Conservation (phyloP, 37 sponge, comb jelly and placozoan species). For the Oscarella lobularis region DNA sequence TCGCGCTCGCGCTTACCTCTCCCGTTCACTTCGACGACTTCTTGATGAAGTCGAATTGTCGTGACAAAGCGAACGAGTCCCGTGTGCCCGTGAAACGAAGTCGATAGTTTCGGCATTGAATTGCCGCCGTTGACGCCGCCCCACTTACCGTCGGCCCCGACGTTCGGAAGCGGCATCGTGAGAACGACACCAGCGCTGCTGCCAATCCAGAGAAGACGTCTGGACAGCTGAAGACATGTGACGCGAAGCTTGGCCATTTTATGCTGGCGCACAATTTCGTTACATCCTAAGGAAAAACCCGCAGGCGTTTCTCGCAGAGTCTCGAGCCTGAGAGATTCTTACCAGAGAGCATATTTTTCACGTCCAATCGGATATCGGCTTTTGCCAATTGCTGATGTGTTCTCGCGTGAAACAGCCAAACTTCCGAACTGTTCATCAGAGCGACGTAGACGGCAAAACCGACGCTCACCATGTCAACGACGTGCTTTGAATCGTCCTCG, state of each 20-base stretch:
- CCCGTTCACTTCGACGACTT: not conserved
- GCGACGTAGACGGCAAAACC: not conserved
- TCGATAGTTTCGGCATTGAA: not conserved
- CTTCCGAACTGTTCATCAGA: not conserved
- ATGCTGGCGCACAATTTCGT: conserved; percentile 44
- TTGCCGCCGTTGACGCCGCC: not conserved
- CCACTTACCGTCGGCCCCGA: not conserved
- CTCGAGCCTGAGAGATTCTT: no score
- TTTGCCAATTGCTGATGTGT: not conserved
- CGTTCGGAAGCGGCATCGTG: conserved; percentile 29
- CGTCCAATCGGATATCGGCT: not conserved
- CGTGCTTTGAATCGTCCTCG: not conserved
- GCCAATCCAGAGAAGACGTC: conserved; percentile 33
- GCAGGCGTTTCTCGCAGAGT: no score
- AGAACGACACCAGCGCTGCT: conserved; percentile 58
- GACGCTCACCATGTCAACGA: not conserved
- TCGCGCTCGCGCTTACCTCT: not conserved
- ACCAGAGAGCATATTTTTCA: not conserved
- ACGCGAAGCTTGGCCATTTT: conserved; percentile 36
- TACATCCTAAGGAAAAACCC: conserved; percentile 13
- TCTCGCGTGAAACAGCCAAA: not conserved
- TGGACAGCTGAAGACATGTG: conserved; percentile 17
- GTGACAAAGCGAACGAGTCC: conserved; percentile 6
- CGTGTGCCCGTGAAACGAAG: conserved; percentile 9
- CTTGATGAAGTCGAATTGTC: not conserved